Evolutionary conservation across 2,113 vertebrate species (phyloP).

Genomic region (Pedionomus torquatus): DNA sequence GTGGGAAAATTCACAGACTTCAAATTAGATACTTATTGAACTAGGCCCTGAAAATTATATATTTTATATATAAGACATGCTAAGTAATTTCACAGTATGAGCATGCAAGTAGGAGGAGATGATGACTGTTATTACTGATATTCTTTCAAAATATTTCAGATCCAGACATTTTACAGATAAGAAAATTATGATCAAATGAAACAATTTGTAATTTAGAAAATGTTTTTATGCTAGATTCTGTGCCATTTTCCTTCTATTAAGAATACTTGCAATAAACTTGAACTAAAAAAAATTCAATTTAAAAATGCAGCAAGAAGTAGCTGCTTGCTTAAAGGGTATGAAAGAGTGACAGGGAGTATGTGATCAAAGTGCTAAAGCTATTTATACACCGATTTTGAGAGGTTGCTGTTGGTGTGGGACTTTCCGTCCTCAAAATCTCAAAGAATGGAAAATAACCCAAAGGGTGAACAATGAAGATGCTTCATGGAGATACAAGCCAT

Average conservation of each 20-base stretch:
- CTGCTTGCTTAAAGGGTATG: background rate
- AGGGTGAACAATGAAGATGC: background rate
- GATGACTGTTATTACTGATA: slow-evolving; percentile 60
- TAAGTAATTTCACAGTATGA: slow-evolving; percentile 11
- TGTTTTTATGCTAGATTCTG: background rate
- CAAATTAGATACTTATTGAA: background rate
- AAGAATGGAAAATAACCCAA: background rate
- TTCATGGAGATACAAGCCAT: background rate
- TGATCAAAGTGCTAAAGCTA: background rate
- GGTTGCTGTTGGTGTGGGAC: fast-evolving
- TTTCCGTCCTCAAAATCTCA: background rate
- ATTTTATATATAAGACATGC: background rate
- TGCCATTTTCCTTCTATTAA: background rate
- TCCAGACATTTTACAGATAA: slow-evolving; percentile 42
- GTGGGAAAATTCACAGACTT: background rate
- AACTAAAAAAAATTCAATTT: background rate
- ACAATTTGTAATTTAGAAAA: slow-evolving; percentile 34
- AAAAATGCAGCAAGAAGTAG: background rate
- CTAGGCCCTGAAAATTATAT: background rate
- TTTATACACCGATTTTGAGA: background rate
- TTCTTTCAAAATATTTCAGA: slow-evolving; percentile 64
- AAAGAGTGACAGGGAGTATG: background rate
- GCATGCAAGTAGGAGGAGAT: slow-evolving; percentile 56
- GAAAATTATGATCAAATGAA: slow-evolving; percentile 60
- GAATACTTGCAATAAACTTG: background rate